Conservation (phyloP, 1,140 invertebrate genomes). For the Reticulitermes speratus region DNA sequence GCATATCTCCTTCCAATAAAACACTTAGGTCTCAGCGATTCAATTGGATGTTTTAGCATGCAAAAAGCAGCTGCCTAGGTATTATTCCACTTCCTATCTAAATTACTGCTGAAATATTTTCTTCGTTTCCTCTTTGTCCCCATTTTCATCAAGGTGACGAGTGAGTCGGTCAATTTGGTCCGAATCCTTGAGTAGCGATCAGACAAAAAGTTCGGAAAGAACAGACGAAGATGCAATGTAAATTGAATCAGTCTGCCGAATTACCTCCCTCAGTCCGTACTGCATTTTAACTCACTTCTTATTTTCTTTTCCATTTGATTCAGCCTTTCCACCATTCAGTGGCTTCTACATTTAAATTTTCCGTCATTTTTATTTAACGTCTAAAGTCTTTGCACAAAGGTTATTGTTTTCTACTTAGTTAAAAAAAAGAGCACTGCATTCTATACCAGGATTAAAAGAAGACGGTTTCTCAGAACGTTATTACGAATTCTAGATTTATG, state of each 20-base stretch:
- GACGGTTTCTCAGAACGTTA: not conserved
- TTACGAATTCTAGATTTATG: not conserved
- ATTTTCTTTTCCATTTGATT: conserved; percentile 4
- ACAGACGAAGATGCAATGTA: not conserved
- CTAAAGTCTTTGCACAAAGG: too few species aligned
- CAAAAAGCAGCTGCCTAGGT: too few species aligned
- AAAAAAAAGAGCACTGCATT: too few species aligned
- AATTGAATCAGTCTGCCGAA: not conserved
- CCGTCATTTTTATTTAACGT: not conserved
- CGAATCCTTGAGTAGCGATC: not conserved
- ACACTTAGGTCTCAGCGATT: too few species aligned
- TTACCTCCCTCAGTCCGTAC: not conserved
- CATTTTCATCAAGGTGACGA: not conserved
- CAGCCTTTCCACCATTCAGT: not conserved
- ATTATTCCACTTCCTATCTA: too few species aligned
- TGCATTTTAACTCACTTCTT: not conserved
- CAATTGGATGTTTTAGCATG: too few species aligned
- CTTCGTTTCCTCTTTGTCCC: not conserved
- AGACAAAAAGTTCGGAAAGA: not conserved
- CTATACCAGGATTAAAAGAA: not conserved
- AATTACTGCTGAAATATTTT: not conserved
- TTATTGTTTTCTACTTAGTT: too few species aligned
- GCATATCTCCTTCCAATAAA: too few species aligned
- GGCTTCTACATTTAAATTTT: not conserved
- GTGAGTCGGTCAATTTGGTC: not conserved